Base-by-base conservation (phyloP, 2,888 invertebrate species). In the Lasioglossum calceatum region DNA sequence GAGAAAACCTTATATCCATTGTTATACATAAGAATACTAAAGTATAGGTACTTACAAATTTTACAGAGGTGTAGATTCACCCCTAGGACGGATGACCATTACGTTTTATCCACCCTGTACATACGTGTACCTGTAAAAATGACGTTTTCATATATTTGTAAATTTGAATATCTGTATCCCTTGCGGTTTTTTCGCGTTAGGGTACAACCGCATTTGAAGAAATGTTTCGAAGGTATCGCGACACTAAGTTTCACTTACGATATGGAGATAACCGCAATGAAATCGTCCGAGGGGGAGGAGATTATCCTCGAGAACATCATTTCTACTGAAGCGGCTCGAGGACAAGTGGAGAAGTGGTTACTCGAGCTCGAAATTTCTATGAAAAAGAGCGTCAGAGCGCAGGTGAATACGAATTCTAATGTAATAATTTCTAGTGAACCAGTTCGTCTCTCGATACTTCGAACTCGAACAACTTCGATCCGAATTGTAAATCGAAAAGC, bases 211-310 rank as follows among this genome's bases (percentile, higher is more conserved):
- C 97, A 97, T 93, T 93, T 97, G 85, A 97, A 96, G 93, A 97
- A 97, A 91, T 97, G 97, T 90, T 97, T 97, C 94, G 97, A 97
- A 93, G 96, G 96, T 32, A 97, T 97, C 79, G 96, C 96, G 19
- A 95, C 94, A 80, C 94, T 97, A 27, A 96, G 95, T 84, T 97
- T 97, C 92, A 96, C 96, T 54, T 94, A 95, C 54, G 95, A 95
- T 61, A 94, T 96, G 92, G 96, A 96, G 91, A 96, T 97, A 67
- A 96, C 95, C 14, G 95, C 95, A 74, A 96, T 97, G 96, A 96
- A 95, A 91, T 96, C 96, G 77, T 96, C 96, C 91, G 95, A 96
- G 94, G 95, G 95, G 5, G 97, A 97, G 92, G 94, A 95, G 84
- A 96, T 96, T 36, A 88, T 93, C 83, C 94, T 96, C 44, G 95